A percentile compares a stretch with the other conserved stretches of the same genome.
Evolutionary conservation across 2,113 vertebrate genomes (phyloP).

Genomic region (Cinclus cinclus): DNA sequence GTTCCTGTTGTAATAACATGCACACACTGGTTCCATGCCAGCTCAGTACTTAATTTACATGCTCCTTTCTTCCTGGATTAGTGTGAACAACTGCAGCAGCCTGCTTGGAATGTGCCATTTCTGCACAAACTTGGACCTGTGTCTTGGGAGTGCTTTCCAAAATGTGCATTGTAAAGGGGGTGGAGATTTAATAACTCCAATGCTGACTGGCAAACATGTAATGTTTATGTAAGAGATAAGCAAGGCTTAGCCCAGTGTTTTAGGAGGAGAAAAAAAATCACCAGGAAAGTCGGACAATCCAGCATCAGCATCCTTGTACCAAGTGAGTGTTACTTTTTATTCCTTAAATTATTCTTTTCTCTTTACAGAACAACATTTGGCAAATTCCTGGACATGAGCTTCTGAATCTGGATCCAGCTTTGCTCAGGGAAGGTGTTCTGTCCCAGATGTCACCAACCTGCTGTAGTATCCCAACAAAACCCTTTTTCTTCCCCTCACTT

Average conservation of each 20-base stretch:
- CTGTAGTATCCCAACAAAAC: accelerated
- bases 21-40: background rate
- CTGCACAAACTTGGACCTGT: background rate
- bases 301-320: background rate
- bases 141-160: background rate
- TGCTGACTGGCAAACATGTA: too few relatives aligned
- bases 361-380: background rate
- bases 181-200: background rate
- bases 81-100: background rate
- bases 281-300: background rate
- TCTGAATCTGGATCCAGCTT: background rate
- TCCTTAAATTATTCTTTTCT: background rate
- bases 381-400: background rate
- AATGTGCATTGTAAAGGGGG: background rate
- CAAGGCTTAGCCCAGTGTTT: background rate
- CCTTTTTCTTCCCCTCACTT: background rate
- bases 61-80: background rate
- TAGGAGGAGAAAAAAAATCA: background rate
- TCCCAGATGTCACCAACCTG: background rate
- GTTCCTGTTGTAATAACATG: background rate
- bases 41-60: background rate
- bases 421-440: background rate
- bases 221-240: background rate
- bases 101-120: background rate
- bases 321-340: background rate